phyloP scores from a whole-genome alignment of 53 echinoderm and acorn worm genomes.

The Holothuria leucospilota region DNA sequence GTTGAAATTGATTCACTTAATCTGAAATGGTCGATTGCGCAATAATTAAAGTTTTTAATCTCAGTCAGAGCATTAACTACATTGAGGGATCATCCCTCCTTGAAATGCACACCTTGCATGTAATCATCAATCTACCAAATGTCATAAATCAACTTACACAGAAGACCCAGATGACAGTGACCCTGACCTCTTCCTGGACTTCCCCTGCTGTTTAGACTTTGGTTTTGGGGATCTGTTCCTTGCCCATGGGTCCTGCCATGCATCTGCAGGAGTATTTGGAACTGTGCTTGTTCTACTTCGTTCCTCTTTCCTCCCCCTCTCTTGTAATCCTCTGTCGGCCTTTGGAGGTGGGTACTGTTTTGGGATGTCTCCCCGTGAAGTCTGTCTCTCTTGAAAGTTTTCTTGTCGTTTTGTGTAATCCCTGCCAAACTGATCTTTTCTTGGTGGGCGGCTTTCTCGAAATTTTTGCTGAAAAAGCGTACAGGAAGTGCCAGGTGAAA shows the following conservation, averaged over 20 bases:
- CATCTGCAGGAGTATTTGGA: conserved; percentile 68
- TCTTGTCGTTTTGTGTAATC: conserved; percentile 39
- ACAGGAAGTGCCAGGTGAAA: not conserved
- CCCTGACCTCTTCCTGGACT: conserved; percentile 60
- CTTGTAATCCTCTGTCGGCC: not conserved
- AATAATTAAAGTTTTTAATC: too few relatives aligned
- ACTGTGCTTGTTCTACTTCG: not conserved
- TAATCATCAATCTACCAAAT: not conserved
- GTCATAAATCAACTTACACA: conserved; percentile 2
- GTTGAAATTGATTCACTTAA: too few relatives aligned
- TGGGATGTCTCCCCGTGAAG: conserved; percentile 63
- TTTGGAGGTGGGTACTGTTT: not conserved
- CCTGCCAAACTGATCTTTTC: conserved; percentile 28
- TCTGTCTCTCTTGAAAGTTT: conserved; percentile 19
- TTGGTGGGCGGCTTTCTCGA: conserved; percentile 14
- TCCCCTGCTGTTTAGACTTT: conserved; percentile 3
- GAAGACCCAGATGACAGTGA: conserved; percentile 86
- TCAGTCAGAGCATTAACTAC: too few relatives aligned
- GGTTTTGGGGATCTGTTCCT: conserved; percentile 79
- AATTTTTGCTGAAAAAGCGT: conserved; percentile 8
- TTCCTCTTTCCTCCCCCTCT: conserved; percentile 34
- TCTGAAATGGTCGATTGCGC: too few relatives aligned
- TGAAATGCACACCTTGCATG: not conserved
- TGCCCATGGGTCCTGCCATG: conserved; percentile 98
- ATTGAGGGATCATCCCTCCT: too few relatives aligned